A percentile compares a stretch with the other conserved stretches of the same genome.
These are phyloP conservation scores for Bubalus kerabau DNA, from an alignment of 2,113 vertebrate species.

Conservation along the genomic window DNA sequence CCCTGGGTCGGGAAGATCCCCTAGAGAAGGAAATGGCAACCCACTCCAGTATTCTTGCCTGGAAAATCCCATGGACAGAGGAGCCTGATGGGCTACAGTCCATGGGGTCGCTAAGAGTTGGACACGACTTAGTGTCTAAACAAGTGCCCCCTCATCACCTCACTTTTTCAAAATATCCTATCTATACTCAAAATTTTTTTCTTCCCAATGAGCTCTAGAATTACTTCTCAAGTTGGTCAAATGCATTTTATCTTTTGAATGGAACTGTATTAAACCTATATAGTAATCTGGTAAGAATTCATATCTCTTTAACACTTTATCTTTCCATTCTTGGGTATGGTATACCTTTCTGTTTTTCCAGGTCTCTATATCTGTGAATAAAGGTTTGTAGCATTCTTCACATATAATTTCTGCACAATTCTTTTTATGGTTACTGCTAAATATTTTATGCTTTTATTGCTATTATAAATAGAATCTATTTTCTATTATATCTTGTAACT, in stretches of 20 bases:
- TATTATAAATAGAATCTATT: constrained; percentile 41
- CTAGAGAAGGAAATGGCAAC: neutral
- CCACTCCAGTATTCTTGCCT: neutral
- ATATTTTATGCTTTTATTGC: constrained; percentile 39
- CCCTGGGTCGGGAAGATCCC: neutral
- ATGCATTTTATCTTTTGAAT: neutral
- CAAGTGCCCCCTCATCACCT: neutral
- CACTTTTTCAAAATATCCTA: neutral
- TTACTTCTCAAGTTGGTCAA: neutral
- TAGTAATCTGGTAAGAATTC: neutral
- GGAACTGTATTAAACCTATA: neutral
- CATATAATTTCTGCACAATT: neutral
- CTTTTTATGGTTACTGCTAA: constrained; percentile 5
- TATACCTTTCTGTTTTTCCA: neutral
- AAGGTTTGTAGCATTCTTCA: neutral
- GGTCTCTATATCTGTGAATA: neutral
- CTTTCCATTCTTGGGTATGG: neutral
- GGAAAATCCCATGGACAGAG: neutral
- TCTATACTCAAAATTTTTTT: neutral
- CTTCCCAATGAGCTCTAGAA: neutral
- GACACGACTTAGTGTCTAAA: neutral
- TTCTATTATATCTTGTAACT: constrained; percentile 33
- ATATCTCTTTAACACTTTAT: neutral
- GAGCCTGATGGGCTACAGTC: neutral
- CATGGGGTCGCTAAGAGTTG: neutral